phyloP scores from a whole-genome alignment of 2,797 vertebrate species.

The Enteromius unitaeniatus region DNA sequence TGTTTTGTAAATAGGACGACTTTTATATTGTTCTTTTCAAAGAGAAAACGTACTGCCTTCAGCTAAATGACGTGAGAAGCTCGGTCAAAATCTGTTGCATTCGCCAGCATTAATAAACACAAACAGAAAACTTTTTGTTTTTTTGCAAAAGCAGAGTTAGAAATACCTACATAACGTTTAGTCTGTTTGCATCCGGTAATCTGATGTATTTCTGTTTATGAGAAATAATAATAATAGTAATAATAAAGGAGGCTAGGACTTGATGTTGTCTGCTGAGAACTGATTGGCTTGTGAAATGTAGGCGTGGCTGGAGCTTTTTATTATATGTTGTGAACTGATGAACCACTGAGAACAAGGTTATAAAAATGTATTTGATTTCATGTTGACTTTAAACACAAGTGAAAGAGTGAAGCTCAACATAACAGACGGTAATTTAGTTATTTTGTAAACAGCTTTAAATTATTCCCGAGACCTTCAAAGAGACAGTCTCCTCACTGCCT shows the following conservation, averaged over 20 bases:
- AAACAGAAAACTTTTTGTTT: background rate
- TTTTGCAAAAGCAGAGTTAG: background rate
- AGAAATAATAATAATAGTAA: background rate
- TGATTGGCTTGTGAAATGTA: background rate
- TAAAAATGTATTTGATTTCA: background rate
- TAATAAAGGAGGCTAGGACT: background rate
- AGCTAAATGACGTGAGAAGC: conserved; percentile 29
- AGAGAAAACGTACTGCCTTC: conserved; percentile 5
- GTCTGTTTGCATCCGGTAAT: background rate
- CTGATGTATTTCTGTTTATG: background rate
- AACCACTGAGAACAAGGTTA: background rate
- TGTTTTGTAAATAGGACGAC: conserved; percentile 48
- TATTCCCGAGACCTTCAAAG: conserved; percentile 17
- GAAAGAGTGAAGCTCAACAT: conserved; percentile 34
- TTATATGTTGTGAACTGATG: background rate
- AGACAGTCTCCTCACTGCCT: background rate
- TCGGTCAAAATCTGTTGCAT: conserved; percentile 20
- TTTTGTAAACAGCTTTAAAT: conserved; percentile 52
- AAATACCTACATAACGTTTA: background rate
- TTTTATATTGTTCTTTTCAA: conserved; percentile 21
- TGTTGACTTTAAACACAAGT: conserved; percentile 45
- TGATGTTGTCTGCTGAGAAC: too few species aligned
- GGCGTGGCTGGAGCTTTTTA: background rate
- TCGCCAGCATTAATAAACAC: conserved; percentile 11
- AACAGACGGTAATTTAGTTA: conserved; percentile 33